A percentile compares a stretch with the other conserved stretches of the same genome.
phyloP scores from a whole-genome alignment of 2,113 vertebrate species.

The Melanocharis versteri region DNA sequence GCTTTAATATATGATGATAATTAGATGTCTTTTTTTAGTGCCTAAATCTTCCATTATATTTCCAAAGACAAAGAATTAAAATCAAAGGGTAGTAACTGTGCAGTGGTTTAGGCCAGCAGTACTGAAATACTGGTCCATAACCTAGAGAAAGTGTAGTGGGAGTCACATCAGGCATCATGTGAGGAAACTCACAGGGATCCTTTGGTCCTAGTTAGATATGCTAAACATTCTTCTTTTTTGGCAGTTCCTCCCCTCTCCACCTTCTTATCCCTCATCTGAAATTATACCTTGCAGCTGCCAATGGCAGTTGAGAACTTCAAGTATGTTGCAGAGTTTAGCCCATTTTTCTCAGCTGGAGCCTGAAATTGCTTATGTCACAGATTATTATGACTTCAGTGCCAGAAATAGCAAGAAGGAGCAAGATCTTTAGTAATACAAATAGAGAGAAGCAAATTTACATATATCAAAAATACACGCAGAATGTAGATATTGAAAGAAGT shows the following conservation, averaged over 20 bases:
- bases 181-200: neutral
- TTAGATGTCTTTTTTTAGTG: neutral
- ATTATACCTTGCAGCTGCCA: slow-evolving; percentile 24
- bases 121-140: neutral
- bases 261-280: neutral
- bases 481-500: neutral
- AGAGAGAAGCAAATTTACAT: neutral
- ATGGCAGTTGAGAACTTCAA: slow-evolving; percentile 3
- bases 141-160: neutral
- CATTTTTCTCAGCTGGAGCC: slow-evolving; percentile 36
- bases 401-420: slow-evolving; percentile 40
- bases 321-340: neutral
- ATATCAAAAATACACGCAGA: neutral
- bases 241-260: neutral
- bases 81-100: neutral
- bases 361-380: slow-evolving; percentile 35
- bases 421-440: slow-evolving; percentile 30
- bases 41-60: neutral
- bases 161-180: neutral
- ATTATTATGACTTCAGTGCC: slow-evolving; percentile 21
- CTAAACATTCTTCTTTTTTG: neutral
- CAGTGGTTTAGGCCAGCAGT: neutral
- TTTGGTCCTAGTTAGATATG: neutral
- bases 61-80: neutral
- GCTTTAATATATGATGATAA: neutral